Conservation (phyloP, 2,797 vertebrate species). For the Lacerta bilineata region DNA sequence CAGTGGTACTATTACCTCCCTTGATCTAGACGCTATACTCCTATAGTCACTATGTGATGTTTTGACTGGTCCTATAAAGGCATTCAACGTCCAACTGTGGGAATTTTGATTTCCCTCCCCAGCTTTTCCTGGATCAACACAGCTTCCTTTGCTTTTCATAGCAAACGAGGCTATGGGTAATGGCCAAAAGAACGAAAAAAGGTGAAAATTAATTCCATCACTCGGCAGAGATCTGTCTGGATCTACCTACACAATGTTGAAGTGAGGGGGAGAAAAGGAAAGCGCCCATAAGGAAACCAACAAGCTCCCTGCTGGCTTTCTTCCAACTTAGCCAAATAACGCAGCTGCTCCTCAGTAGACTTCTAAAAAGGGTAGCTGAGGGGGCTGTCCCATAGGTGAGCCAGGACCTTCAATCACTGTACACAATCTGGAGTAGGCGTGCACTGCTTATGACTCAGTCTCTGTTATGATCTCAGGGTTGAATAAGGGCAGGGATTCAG, state of each 20-base stretch:
- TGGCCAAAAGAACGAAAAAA: not conserved
- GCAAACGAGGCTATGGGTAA: not conserved
- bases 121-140: too few species aligned
- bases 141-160: too few species aligned
- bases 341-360: too few species aligned
- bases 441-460: not conserved
- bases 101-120: too few species aligned
- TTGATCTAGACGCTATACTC: too few species aligned
- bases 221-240: not conserved
- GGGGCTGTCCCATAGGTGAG: not conserved
- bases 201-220: not conserved
- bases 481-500: too few species aligned
- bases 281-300: too few species aligned
- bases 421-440: not conserved
- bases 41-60: too few species aligned
- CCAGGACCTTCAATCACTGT: not conserved
- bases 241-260: not conserved
- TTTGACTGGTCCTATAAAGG: too few species aligned
- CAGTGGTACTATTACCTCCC: too few species aligned
- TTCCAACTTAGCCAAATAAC: not conserved
- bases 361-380: not conserved
- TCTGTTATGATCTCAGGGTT: too few species aligned
- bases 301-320: not conserved
- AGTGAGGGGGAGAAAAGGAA: not conserved
- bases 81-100: too few species aligned